Percentiles rank a stretch among this genome's conserved stretches.
phyloP scores from a whole-genome alignment of 2,888 invertebrate genomes.

The Tromatobia lineatoria region DNA sequence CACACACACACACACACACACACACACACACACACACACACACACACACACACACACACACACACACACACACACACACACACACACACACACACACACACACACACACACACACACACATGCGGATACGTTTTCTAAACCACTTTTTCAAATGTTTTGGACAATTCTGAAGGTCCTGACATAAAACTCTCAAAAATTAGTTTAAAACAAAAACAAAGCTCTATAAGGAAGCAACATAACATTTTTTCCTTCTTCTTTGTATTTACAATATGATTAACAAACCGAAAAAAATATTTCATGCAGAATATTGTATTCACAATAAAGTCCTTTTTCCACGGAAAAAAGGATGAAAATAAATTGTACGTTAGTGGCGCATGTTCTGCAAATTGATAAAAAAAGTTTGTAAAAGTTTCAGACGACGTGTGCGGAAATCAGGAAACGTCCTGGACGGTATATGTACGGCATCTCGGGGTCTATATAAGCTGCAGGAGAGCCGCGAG shows the following conservation, averaged over 20 bases:
- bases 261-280: not conserved
- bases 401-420: slow-evolving; percentile 16
- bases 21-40: too few species aligned
- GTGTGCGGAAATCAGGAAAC: slow-evolving; percentile 3
- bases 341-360: not conserved
- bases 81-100: too few species aligned
- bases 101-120: too few species aligned
- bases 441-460: slow-evolving; percentile 27
- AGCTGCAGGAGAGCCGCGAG: slow-evolving; percentile 16
- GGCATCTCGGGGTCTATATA: slow-evolving; percentile 11
- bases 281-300: not conserved
- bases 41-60: too few species aligned
- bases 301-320: not conserved
- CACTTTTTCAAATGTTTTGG: too few species aligned
- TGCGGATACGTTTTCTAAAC: too few species aligned
- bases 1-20: too few species aligned
- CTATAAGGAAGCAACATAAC: too few species aligned
- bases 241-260: not conserved
- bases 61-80: too few species aligned
- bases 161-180: too few species aligned
- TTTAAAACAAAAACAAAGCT: too few species aligned
- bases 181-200: too few species aligned
- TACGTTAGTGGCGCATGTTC: not conserved
- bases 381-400: not conserved
- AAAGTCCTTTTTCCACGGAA: not conserved